Evolutionary conservation across 1,140 invertebrate genomes (phyloP).

Genomic region (Drosophila aff.): DNA sequence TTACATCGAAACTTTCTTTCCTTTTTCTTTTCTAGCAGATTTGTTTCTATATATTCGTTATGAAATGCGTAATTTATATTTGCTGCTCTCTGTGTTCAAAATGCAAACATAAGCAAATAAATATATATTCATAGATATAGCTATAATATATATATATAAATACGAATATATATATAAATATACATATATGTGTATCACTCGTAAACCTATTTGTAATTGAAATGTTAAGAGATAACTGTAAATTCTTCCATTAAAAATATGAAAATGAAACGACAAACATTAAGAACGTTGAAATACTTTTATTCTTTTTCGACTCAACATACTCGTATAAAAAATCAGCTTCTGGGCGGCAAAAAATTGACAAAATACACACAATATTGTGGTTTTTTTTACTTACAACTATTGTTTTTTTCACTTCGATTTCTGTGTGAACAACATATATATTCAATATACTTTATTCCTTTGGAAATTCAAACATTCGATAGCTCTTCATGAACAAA

Average conservation of each 20-base stretch:
- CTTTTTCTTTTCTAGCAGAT: conserved; percentile 4
- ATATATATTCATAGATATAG: conserved; percentile 16
- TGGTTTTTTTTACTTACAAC: not conserved
- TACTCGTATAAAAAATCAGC: not conserved
- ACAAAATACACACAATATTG: not conserved
- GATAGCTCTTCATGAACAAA: not conserved
- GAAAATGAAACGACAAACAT: not conserved
- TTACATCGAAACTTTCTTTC: conserved; percentile 17
- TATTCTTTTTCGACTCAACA: not conserved
- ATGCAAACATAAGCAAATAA: conserved; percentile 18
- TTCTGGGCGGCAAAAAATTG: not conserved
- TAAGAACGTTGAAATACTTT: not conserved
- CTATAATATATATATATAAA: conserved; percentile 6
- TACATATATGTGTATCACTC: conserved; percentile 10
- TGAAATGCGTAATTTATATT: conserved; percentile 16
- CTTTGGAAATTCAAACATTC: not conserved
- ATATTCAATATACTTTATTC: not conserved
- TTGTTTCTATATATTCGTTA: conserved; percentile 9
- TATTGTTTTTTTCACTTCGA: not conserved
- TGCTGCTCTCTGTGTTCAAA: conserved; percentile 36
- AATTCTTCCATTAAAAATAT: conserved; percentile 72
- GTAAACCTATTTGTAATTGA: conserved; percentile 48
- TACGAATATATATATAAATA: conserved; percentile 1
- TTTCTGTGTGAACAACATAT: not conserved
- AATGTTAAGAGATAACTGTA: conserved; percentile 60